phyloP scores from a whole-genome alignment of 92 coral and sea anemone species.

The Epizoanthus rinbou region DNA sequence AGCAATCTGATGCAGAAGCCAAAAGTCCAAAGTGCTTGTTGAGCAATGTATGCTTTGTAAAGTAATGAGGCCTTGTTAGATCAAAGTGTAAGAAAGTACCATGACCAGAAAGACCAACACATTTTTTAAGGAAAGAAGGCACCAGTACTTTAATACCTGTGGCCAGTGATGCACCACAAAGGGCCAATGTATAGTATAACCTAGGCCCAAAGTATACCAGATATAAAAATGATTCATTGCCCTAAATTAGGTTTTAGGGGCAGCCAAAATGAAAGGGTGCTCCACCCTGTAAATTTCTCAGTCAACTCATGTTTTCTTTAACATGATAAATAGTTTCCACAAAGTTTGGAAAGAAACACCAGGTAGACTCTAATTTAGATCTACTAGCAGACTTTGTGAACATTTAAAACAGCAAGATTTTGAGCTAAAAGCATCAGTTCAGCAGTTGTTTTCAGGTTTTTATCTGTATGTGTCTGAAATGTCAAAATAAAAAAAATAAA shows the following conservation, averaged over 20 bases:
- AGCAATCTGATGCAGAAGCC: slow-evolving; percentile 15
- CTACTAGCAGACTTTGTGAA: not conserved
- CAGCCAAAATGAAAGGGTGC: slow-evolving; percentile 19
- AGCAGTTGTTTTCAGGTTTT: slow-evolving; percentile 4
- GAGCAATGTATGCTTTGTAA: not conserved
- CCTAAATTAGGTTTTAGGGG: slow-evolving; percentile 17
- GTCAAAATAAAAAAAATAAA: not conserved
- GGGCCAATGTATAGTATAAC: slow-evolving; percentile 23
- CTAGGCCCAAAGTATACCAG: slow-evolving; percentile 5
- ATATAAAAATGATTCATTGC: slow-evolving; percentile 13
- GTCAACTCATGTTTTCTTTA: slow-evolving; percentile 19
- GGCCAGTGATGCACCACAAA: slow-evolving; percentile 23
- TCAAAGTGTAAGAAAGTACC: not conserved
- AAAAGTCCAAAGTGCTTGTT: slow-evolving; percentile 1
- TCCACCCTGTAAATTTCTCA: slow-evolving; percentile 26
- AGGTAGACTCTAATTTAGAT: slow-evolving; percentile 3
- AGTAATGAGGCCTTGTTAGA: slow-evolving; percentile 18
- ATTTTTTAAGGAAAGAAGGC: slow-evolving; percentile 2
- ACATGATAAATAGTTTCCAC: slow-evolving; percentile 5
- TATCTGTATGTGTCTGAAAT: not conserved
- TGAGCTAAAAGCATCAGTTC: slow-evolving; percentile 18
- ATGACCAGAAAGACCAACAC: slow-evolving; percentile 7
- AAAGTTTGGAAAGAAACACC: slow-evolving; percentile 13
- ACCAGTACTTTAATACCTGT: slow-evolving; percentile 8
- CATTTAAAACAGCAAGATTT: slow-evolving; percentile 1